Percentiles rank a stretch among this genome's conserved stretches.
These are phyloP conservation scores for Egretta garzetta DNA, from an alignment of 2,113 vertebrate species.

Conservation along the genomic window DNA sequence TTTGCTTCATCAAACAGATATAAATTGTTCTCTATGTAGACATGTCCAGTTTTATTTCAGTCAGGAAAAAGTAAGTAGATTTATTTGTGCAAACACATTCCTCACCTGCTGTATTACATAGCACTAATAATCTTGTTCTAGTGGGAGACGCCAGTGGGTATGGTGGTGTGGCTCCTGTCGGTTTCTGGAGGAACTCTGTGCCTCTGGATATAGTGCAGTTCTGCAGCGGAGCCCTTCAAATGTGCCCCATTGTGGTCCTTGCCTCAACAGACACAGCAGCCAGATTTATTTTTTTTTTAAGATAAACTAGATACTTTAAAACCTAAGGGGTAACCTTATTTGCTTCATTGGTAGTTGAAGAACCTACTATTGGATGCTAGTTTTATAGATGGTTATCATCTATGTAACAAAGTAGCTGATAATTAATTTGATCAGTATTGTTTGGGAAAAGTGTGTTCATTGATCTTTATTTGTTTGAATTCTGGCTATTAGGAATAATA, in stretches of 20 bases:
- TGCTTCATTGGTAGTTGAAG: not conserved
- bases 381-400: not conserved
- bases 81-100: not conserved
- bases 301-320: not conserved
- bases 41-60: not conserved
- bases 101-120: not conserved
- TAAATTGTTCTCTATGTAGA: not conserved
- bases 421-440: not conserved
- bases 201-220: fast-evolving
- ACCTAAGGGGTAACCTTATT: not conserved
- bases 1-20: not conserved
- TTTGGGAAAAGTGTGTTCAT: not conserved
- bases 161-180: not conserved
- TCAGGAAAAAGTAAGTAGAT: not conserved
- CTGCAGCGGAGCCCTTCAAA: not conserved
- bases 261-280: not conserved
- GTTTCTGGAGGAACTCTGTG: not conserved
- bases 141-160: not conserved
- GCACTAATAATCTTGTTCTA: not conserved
- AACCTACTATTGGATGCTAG: not conserved
- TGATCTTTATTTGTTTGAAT: not conserved
- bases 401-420: not conserved
- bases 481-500: not conserved
- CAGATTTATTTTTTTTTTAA: not conserved
- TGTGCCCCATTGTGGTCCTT: fast-evolving